Evolutionary conservation across 2,797 vertebrate genomes (phyloP).

Genomic region (Leuciscus waleckii): DNA sequence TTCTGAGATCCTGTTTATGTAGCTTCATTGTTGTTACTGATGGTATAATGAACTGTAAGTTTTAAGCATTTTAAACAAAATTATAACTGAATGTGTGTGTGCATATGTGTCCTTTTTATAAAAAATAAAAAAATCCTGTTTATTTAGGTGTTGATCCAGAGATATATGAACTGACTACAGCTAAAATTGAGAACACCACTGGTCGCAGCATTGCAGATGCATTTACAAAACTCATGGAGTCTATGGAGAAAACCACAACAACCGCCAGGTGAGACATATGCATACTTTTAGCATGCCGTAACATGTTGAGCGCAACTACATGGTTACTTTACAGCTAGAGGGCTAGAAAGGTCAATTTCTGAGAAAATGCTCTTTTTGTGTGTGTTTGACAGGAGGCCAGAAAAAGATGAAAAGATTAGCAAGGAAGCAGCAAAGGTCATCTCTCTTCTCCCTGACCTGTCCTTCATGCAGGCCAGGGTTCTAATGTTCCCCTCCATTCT

Average conservation of each 20-base stretch:
- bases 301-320: neutral
- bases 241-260: constrained; percentile 85
- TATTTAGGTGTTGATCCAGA: constrained; percentile 89
- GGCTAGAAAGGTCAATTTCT: constrained; percentile 15
- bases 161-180: constrained; percentile 89
- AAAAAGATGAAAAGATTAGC: constrained; percentile 84
- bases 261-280: constrained; percentile 80
- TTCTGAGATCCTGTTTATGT: neutral
- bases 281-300: neutral
- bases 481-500: constrained; percentile 91
- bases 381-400: constrained; percentile 78
- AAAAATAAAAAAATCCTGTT: neutral
- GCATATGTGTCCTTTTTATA: neutral
- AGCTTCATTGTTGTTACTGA: neutral
- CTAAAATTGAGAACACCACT: constrained; percentile 82
- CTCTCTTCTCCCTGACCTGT: constrained; percentile 84
- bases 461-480: constrained; percentile 92
- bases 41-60: neutral
- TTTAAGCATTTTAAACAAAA: neutral
- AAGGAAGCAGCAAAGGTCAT: constrained; percentile 84
- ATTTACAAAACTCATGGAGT: constrained; percentile 88
- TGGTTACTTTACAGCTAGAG: neutral
- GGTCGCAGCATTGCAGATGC: constrained; percentile 82
- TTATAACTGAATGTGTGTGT: neutral
- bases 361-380: neutral